Evolutionary conservation across 2,113 vertebrate genomes (phyloP), one percentile per base, ranked within the genome.

Genomic region (Macquaria ambigua): DNA sequence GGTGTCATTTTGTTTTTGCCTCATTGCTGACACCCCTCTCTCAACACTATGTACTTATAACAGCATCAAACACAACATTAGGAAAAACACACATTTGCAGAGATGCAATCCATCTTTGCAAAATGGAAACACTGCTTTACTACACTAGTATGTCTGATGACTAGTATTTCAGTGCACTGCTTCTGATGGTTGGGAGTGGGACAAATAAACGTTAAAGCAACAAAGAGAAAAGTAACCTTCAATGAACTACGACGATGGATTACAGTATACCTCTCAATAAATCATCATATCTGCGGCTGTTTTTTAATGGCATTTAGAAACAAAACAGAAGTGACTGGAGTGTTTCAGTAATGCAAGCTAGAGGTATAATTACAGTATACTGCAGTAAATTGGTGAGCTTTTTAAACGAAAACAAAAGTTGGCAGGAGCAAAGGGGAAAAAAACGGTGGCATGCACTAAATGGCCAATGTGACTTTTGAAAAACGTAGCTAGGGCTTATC

Each of bases 41-140:
- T 72, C 64, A 79, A 66, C 74, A 74, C 25, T 12, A 46, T 69
- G 69, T n/a, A 50, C 70, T 85, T 73, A 72, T 34, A 69, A 74
- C 56, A 66, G 58, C 59, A 88, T 90, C 84, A 71, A 81, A 83
- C 62, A 88, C 69, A 77, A 64, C 79, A 55, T 83, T 59, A 72
- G 61, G 66, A 82, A 43, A 81, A 63, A 50, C 43, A 52, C 46
- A 50, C 53, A 82, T 74, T 83, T 72, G 52, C 55, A 81, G 68
- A 79, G 53, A 79, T 50, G 79, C 62, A 39, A 83, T 87, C 53
- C 37, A 68, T 91, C 79, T 62, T 73, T 67, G 11, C 62, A 63
- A 77, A 78, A 56, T 39, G n/a, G 63, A 74, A 74, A 63, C 11
- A 43, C 10, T 43, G 14, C 52, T 21, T 59, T 41, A 16, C 53